Evolutionary conservation across 2,113 vertebrate species (phyloP), one percentile per base, ranked within the genome.

Genomic region (Dendrocopos noguchii): DNA sequence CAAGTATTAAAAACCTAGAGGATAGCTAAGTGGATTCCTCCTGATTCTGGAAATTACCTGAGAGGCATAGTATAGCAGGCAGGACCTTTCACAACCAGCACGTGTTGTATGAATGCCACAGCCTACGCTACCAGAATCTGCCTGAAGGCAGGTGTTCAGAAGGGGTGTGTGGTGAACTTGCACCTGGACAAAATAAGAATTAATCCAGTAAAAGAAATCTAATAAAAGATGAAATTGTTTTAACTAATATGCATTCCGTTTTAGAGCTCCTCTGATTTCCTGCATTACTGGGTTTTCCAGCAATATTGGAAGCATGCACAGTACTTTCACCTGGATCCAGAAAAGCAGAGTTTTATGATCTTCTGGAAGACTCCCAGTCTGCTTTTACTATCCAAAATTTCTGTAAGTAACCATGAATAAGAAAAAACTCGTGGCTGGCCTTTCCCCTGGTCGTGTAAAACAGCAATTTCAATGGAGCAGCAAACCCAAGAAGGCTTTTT

Each of bases 51-150:
- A 50, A 61, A 82, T 34, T 44, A 61, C 25, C 24, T 2, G 22
- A n/a, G 13, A 24, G 7, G 12, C 20, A 12, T 0, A 36, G 36
- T 3, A 28, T 1, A 21, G 3, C 21, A 14, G 9, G 31, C 29
- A 73, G 64, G 29, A 34, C 34, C 10, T 76, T 11, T 46, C 13
- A 22, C 12, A 60, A 19, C 15, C 25, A 5, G 6, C 28, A 7
- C 1, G 2, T 15, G 5, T 47, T 6, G 6, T 14, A 57, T 7
- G 29, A n/a, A 8, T 9, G 36, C 17, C 33, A 19, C 52, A 53
- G 52, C 52, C 14, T 1, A 11, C 17, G 19, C 25, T 29, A 31
- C 29, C 33, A 47, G 9, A 31, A 74, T 16, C 73, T 36, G 7
- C 34, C 60, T 56, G 15, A 65, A 33, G 46, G 11, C 4, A 56